Percentiles rank a stretch among this genome's conserved stretches.
Conservation (phyloP, 2,888 invertebrate species). For the Branchellion lobata region DNA sequence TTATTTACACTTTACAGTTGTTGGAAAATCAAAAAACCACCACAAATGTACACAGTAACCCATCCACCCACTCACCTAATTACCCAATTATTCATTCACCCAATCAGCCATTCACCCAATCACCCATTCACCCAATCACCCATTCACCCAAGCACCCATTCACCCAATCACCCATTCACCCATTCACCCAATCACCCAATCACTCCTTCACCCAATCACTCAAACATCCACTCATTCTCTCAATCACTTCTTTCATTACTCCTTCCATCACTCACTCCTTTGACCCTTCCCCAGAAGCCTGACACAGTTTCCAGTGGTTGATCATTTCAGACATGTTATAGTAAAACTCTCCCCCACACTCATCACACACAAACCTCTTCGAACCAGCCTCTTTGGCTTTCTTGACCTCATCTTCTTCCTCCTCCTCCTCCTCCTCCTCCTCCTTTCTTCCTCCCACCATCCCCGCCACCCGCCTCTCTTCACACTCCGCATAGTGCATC, state of each 20-base stretch:
- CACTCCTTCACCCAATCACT: too few species aligned
- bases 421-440: slow-evolving; percentile 13
- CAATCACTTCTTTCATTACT: neutral
- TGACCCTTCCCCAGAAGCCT: neutral
- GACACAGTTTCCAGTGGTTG: slow-evolving; percentile 31
- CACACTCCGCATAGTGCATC: slow-evolving; percentile 28
- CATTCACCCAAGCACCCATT: too few species aligned
- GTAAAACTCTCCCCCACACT: slow-evolving; percentile 56
- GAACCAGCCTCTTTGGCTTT: neutral
- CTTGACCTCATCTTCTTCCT: slow-evolving; percentile 22
- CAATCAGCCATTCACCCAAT: too few species aligned
- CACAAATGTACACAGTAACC: too few species aligned
- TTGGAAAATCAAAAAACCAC: too few species aligned
- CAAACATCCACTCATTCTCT: neutral
- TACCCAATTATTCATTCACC: too few species aligned
- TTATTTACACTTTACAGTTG: too few species aligned
- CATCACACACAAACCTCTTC: slow-evolving; percentile 10
- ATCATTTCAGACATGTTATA: slow-evolving; percentile 38
- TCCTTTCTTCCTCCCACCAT: neutral
- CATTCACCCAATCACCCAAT: too few species aligned
- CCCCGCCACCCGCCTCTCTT: neutral
- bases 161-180: too few species aligned
- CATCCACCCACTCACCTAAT: too few species aligned
- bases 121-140: too few species aligned
- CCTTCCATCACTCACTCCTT: neutral